Evolutionary conservation across 2,797 vertebrate species (phyloP), one percentile per base, ranked within the genome.

Genomic region (Psittacula derbiana): DNA sequence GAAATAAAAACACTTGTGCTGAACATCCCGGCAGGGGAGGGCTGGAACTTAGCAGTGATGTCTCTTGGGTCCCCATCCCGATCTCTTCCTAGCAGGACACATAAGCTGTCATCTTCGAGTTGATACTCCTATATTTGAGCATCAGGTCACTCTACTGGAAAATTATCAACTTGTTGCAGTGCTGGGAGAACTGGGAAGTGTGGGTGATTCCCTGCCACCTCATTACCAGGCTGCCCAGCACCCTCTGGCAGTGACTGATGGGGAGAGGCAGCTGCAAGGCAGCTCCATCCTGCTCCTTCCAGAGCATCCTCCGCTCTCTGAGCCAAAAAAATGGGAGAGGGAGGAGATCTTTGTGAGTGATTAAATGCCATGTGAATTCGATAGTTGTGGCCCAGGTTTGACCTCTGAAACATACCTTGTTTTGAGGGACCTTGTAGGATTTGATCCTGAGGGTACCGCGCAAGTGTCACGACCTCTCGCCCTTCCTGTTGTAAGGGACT

Each of bases 401-500:
- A 96, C 90, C 93, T 89, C 86, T 88, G 46, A 70, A 92, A 95
- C 53, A 25, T 85, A 82, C 88, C 65, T 80, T 58, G 28, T 85
- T 95, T 74, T 75, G 69, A 69, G 69, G 73, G 83, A 88, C 86
- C 64, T 90, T 2, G 1, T 0, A 16, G 79, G 78, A 60, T 94
- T 95, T 96, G 71, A 74, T 95, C 76, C 90, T 78, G 40, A 74
- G 88, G 57, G 86, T 90, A 92, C 57, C 0, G 0, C 31, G 36
- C 67, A 69, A 91, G 61, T 86, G 69, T 69, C 40, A 2, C 0
- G 76, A 94, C 94, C 83, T 85, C 92, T 93, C 23, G 27, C 90
- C 88, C 88, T 96, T 96, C 86, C 93, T 91, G 86, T 90, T 89
- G 74, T 87, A 91, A 94, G 69, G 69, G 61, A 90, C 84, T 92